Conservation (phyloP, 2,888 invertebrate genomes). For the Eudemis profundana region DNA sequence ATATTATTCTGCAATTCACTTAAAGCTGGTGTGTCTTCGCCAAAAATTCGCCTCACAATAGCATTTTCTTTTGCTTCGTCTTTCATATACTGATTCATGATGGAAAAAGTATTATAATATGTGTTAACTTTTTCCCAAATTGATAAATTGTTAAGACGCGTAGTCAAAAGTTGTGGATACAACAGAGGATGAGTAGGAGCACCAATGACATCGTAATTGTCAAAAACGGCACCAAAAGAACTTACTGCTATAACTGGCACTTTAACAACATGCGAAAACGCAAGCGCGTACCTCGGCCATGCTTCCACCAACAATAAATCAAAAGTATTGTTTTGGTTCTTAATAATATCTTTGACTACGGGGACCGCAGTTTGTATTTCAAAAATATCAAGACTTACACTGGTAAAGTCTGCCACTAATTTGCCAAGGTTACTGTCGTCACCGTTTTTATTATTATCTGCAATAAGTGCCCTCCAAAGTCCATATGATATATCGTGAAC, state of each 20-base stretch:
- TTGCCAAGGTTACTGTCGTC: slow-evolving; percentile 47
- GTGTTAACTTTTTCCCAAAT: slow-evolving; percentile 49
- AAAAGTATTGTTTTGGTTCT: slow-evolving; percentile 43
- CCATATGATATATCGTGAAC: slow-evolving; percentile 56
- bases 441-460: slow-evolving; percentile 47
- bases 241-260: slow-evolving; percentile 51
- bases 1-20: slow-evolving; percentile 54
- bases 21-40: slow-evolving; percentile 50
- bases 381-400: slow-evolving; percentile 22
- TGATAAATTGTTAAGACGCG: slow-evolving; percentile 48
- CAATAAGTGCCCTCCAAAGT: slow-evolving; percentile 41
- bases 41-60: slow-evolving; percentile 51
- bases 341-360: slow-evolving; percentile 45
- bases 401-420: background rate
- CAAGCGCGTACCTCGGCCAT: slow-evolving; percentile 44
- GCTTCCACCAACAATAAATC: slow-evolving; percentile 50
- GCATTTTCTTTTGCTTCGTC: slow-evolving; percentile 49
- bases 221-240: slow-evolving; percentile 46
- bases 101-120: slow-evolving; percentile 60
- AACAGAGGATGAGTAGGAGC: slow-evolving; percentile 50
- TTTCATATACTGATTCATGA: slow-evolving; percentile 66
- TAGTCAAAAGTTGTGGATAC: slow-evolving; percentile 34
- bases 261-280: slow-evolving; percentile 48
- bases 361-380: slow-evolving; percentile 43
- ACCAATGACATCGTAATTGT: slow-evolving; percentile 46